Base-by-base conservation (phyloP, 2,888 invertebrate genomes). In the Bellardia bayeri region DNA sequence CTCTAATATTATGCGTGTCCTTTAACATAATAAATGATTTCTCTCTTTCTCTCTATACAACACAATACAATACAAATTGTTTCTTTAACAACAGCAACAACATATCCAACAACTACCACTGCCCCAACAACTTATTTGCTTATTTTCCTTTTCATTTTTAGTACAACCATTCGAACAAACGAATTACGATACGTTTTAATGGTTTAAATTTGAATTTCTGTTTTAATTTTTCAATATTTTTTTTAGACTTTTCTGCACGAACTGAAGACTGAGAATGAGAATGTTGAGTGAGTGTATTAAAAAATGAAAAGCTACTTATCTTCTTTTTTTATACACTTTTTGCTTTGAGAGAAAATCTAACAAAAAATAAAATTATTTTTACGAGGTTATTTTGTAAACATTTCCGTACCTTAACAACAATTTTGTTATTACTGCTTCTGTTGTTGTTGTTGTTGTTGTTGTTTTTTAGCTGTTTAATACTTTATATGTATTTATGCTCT, bases 1-100 rank as follows among this genome's bases (percentile, higher is more conserved):
- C 87, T 87, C 84, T 87, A 87, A 87, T 87, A 87, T 87, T 83
- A 87, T 84, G 84, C 84, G 81, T 87, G 87, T 87, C 81, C 84
- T 74, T 81, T 82, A 81, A 84, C 72, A 87, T 74, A 84, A 87
- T 81, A 84, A 87, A 87, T 78, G 80, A 81, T 68, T 69, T 58
- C 64, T 42, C 16, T 61, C 23, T 37, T 63, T 54, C 42, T 45
- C 30, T 56, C 45, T 49, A 23, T 37, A 37, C 51, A 68, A 56
- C 37, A n/a, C 72, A 79, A 71, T 68, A 68, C 68, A 68, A 75
- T n/a, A 66, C 74, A 84, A 84, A 72, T 79, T 84, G 84, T 72
- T 64, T 49, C 71, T 40, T 49, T 51, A 68, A 58, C 23, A 69
- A 56, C 63, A 9, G 16, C 45, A 76, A 61, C 56, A 71, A 66